These are phyloP conservation scores for Furnarius figulus DNA, from an alignment of 2,113 vertebrate species.

Conservation along the genomic window DNA sequence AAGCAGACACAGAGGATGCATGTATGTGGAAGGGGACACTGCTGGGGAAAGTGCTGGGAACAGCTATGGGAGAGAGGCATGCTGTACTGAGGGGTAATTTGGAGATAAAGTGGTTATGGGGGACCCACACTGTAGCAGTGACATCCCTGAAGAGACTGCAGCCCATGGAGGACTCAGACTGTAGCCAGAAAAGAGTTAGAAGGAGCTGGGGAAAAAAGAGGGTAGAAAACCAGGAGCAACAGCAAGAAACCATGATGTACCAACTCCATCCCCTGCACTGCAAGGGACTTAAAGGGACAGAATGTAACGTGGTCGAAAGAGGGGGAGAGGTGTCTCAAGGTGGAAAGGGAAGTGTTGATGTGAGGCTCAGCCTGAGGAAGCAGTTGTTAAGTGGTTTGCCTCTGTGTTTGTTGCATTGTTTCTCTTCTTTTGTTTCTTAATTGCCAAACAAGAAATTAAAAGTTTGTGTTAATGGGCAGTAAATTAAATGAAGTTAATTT, in stretches of 20 bases:
- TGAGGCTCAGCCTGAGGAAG: not conserved
- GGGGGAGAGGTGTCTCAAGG: accelerated
- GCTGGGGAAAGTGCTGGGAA: not conserved
- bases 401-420: not conserved
- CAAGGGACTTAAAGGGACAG: not conserved
- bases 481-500: not conserved
- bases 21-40: not conserved
- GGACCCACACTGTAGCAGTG: not conserved
- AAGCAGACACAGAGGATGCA: not conserved
- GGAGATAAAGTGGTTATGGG: not conserved
- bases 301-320: accelerated
- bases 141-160: not conserved
- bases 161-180: not conserved
- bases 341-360: not conserved
- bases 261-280: accelerated
- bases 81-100: not conserved
- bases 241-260: not conserved
- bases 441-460: not conserved
- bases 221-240: not conserved
- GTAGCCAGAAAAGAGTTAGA: not conserved
- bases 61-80: not conserved
- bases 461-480: not conserved
- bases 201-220: not conserved
- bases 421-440: not conserved
- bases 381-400: not conserved